Evolutionary conservation across 2,797 vertebrate species (phyloP).

Genomic region (Silurus aristotelis): DNA sequence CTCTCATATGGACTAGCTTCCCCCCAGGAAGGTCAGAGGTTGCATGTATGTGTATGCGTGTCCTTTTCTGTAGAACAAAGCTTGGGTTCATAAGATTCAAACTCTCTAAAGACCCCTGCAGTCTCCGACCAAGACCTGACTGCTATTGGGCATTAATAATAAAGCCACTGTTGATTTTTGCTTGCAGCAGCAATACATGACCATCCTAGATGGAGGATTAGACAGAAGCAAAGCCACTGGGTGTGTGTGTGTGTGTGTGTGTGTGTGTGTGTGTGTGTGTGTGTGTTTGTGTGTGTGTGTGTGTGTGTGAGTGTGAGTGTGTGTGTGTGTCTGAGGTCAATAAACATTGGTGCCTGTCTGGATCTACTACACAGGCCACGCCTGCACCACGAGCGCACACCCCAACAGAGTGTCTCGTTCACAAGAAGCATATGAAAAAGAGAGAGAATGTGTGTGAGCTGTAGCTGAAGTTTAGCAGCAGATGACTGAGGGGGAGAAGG

Average conservation of each 20-base stretch:
- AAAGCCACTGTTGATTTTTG: constrained; percentile 33
- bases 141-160: constrained; percentile 38
- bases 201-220: background rate
- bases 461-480: constrained; percentile 42
- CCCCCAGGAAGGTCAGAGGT: constrained; percentile 72
- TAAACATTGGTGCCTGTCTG: constrained; percentile 44
- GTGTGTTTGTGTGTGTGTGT: constrained; percentile 21
- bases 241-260: constrained; percentile 27
- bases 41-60: constrained; percentile 45
- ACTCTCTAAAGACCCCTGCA: constrained; percentile 46
- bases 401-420: constrained; percentile 44
- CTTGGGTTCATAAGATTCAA: constrained; percentile 44
- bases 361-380: constrained; percentile 30
- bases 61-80: constrained; percentile 62
- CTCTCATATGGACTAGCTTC: constrained; percentile 60
- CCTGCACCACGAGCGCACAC: constrained; percentile 36
- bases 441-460: background rate
- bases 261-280: constrained; percentile 34
- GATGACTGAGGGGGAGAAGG: constrained; percentile 40
- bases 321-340: constrained; percentile 29
- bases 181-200: constrained; percentile 23
- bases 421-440: constrained; percentile 18
- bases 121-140: constrained; percentile 33
- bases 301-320: constrained; percentile 34
- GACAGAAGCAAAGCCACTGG: constrained; percentile 6